phyloP scores from a whole-genome alignment of 2,888 invertebrate species.

The Lamellibrachia columna region DNA sequence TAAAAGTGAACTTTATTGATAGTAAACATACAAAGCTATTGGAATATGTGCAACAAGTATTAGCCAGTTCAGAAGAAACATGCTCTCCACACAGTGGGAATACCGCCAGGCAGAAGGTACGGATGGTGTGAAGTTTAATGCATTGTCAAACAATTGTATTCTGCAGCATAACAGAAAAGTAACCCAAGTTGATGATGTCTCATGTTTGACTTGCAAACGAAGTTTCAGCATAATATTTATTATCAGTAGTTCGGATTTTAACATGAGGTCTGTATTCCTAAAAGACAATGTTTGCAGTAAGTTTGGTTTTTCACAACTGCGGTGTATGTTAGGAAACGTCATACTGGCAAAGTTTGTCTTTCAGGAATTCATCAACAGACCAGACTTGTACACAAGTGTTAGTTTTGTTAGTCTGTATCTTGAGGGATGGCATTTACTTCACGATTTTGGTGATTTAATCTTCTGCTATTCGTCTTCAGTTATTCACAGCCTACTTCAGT shows the following conservation, averaged over 20 bases:
- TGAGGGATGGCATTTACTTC: neutral
- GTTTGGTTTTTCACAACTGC: neutral
- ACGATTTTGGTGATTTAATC: constrained; percentile 6
- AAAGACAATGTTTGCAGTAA: neutral
- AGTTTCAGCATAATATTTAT: neutral
- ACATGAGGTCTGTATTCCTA: neutral
- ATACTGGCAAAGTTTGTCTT: neutral
- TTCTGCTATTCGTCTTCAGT: too few relatives aligned
- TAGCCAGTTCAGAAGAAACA: too few relatives aligned
- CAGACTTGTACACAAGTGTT: neutral
- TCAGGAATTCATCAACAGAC: neutral
- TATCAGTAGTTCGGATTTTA: neutral
- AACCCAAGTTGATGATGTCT: neutral
- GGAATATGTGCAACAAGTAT: too few relatives aligned
- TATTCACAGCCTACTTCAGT: too few relatives aligned
- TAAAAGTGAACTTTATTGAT: too few relatives aligned
- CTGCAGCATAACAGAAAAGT: neutral
- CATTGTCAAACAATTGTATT: constrained; percentile 5
- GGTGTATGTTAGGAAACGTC: neutral
- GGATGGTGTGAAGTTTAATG: neutral
- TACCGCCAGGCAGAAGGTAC: neutral
- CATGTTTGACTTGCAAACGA: neutral
- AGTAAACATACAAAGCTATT: too few relatives aligned
- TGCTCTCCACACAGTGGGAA: neutral
- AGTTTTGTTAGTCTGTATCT: neutral